A percentile compares a stretch with the other conserved stretches of the same genome.
Conservation (phyloP, 2,113 vertebrate genomes). For the Sisor rabdophorus region DNA sequence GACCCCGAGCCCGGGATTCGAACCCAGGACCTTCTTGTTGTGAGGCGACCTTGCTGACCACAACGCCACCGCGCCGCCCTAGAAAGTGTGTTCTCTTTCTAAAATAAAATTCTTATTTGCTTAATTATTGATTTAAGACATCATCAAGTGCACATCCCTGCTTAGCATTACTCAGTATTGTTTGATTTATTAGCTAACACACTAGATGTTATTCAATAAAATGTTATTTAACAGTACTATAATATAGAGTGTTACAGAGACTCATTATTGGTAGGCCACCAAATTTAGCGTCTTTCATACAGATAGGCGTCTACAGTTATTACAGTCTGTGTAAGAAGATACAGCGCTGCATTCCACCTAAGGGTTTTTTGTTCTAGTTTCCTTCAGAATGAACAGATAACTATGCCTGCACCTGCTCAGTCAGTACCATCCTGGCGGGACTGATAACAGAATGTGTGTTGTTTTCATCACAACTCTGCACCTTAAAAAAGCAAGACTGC, state of each 20-base stretch:
- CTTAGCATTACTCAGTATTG: background rate
- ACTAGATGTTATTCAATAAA: too few species aligned
- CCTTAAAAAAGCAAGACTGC: background rate
- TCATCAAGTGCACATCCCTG: background rate
- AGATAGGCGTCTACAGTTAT: background rate
- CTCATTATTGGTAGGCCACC: background rate
- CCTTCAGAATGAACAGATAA: slow-evolving; percentile 18
- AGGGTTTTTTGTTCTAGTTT: background rate
- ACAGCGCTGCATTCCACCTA: background rate
- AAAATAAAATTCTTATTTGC: too few species aligned
- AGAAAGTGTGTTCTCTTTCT: too few species aligned
- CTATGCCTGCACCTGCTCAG: slow-evolving; percentile 10
- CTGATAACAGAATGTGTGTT: slow-evolving; percentile 16
- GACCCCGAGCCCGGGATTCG: too few species aligned
- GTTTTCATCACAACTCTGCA: background rate
- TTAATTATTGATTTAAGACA: too few species aligned
- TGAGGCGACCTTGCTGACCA: too few species aligned
- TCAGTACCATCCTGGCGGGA: background rate
- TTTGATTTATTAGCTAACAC: background rate
- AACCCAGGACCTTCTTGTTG: too few species aligned
- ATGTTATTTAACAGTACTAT: background rate
- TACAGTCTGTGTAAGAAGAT: background rate
- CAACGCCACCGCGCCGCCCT: too few species aligned
- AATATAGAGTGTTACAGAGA: background rate
- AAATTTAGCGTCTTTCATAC: background rate